A percentile compares a stretch with the other conserved stretches of the same genome.
phyloP scores from a whole-genome alignment of 2,113 vertebrate genomes.

The Aegithalos caudatus region DNA sequence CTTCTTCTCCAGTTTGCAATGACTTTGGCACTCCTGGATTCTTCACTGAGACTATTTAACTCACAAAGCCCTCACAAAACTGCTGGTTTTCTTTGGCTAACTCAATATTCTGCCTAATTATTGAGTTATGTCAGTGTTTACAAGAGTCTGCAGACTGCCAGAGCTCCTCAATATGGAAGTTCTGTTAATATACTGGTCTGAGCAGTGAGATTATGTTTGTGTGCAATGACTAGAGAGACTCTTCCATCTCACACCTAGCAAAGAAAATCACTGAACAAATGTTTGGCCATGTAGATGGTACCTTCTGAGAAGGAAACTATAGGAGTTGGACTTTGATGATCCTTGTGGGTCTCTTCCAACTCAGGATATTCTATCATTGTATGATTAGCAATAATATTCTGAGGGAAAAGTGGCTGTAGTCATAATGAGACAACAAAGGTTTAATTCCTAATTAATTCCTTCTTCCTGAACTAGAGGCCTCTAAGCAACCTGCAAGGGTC shows the following conservation, averaged over 20 bases:
- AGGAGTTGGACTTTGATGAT: neutral
- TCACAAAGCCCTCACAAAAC: neutral
- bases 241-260: neutral
- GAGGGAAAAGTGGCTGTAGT: neutral
- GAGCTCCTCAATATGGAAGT: neutral
- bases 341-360: neutral
- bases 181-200: neutral
- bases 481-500: neutral
- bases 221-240: neutral
- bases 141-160: neutral
- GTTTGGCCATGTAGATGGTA: neutral
- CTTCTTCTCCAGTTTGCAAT: neutral
- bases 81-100: neutral
- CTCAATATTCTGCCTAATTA: neutral
- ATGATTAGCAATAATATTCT: neutral
- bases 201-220: neutral
- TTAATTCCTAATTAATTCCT: neutral
- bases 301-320: neutral
- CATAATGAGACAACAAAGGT: neutral
- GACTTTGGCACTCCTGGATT: neutral
- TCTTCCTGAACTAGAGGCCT: neutral
- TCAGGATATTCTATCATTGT: neutral
- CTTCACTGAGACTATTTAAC: neutral
- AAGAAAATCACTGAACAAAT: neutral
- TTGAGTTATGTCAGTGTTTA: neutral